A percentile compares a stretch with the other conserved stretches of the same genome.
Evolutionary conservation across 2,113 vertebrate species (phyloP).

Genomic region (Toxotes jaculatrix): DNA sequence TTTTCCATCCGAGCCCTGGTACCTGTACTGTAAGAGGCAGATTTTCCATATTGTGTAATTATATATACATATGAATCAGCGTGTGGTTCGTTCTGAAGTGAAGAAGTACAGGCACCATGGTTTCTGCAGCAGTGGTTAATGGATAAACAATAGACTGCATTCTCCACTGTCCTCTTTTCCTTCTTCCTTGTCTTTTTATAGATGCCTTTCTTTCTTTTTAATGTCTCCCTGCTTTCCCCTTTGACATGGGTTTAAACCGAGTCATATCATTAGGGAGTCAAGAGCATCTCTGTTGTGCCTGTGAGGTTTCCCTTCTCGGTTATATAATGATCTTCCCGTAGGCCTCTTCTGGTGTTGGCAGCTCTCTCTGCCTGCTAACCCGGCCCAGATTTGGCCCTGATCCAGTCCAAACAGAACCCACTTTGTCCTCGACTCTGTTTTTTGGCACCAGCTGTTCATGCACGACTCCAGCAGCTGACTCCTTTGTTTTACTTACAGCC

Average conservation of each 20-base stretch:
- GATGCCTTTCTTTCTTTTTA: slow-evolving; percentile 59
- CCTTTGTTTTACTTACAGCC: slow-evolving; percentile 79
- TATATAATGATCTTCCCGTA: slow-evolving; percentile 81
- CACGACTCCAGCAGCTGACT: slow-evolving; percentile 84
- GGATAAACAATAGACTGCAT: slow-evolving; percentile 68
- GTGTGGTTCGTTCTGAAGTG: slow-evolving; percentile 47
- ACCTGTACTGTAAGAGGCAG: slow-evolving; percentile 32
- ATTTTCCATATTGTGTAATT: slow-evolving; percentile 40
- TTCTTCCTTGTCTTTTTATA: slow-evolving; percentile 73
- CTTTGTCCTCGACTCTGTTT: slow-evolving; percentile 83
- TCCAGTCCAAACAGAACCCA: slow-evolving; percentile 85
- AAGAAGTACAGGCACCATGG: slow-evolving; percentile 42
- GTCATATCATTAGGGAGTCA: slow-evolving; percentile 78
- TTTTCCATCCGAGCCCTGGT: slow-evolving; percentile 26
- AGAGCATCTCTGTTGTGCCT: slow-evolving; percentile 77
- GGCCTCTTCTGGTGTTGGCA: slow-evolving; percentile 73
- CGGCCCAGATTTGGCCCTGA: slow-evolving; percentile 70
- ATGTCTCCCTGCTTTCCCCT: slow-evolving; percentile 64
- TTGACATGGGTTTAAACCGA: slow-evolving; percentile 73
- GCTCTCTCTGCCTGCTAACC: slow-evolving; percentile 71
- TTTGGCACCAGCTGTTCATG: slow-evolving; percentile 84
- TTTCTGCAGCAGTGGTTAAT: slow-evolving; percentile 55
- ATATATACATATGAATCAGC: slow-evolving; percentile 32
- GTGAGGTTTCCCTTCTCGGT: slow-evolving; percentile 77
- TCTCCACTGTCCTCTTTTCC: slow-evolving; percentile 49